These are phyloP conservation scores for Hemaris fuciformis DNA, from an alignment of 2,888 invertebrate genomes.

Conservation along the genomic window DNA sequence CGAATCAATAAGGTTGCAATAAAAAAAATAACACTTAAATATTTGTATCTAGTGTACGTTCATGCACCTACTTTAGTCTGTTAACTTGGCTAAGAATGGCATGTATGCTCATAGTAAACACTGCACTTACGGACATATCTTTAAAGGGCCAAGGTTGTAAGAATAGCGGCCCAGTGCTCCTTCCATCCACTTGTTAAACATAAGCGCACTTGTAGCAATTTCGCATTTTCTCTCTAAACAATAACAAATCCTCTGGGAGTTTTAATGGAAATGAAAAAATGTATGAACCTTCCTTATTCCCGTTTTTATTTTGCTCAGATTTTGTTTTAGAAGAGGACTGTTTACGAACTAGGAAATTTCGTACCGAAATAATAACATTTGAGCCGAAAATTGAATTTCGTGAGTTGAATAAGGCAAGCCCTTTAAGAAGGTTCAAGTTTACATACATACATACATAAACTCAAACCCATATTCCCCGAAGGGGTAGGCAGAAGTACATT, in stretches of 20 bases:
- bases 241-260: not conserved
- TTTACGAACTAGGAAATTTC: not conserved
- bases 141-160: too few species aligned
- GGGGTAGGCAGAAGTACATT: too few species aligned
- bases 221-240: not conserved
- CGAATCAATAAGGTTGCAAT: too few species aligned
- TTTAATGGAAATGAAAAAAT: constrained; percentile 4
- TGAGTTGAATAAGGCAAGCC: not conserved
- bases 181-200: not conserved
- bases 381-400: not conserved
- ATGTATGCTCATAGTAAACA: too few species aligned
- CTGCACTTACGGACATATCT: too few species aligned
- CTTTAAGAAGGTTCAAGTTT: not conserved
- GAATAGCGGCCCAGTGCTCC: not conserved
- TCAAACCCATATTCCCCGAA: too few species aligned
- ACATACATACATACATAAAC: too few species aligned
- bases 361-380: not conserved
- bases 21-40: too few species aligned
- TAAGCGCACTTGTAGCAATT: not conserved
- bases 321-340: not conserved
- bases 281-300: not conserved
- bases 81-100: too few species aligned
- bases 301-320: not conserved
- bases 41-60: too few species aligned
- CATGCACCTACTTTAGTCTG: too few species aligned